Evolutionary conservation across 2,113 vertebrate genomes (phyloP).

Genomic region (Tetrax tetrax): DNA sequence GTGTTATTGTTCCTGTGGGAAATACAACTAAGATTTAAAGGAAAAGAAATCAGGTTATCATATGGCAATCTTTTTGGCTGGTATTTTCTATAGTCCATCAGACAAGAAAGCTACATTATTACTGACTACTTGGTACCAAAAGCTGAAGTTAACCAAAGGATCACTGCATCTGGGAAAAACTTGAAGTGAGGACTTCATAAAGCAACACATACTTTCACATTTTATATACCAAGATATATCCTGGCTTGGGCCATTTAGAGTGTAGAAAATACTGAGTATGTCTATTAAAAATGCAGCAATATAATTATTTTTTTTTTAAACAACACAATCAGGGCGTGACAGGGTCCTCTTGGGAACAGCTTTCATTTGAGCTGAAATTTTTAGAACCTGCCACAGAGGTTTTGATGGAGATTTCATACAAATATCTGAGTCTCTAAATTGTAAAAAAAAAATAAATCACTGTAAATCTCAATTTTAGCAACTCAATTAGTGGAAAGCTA

Average conservation of each 20-base stretch:
- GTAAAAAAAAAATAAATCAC: too few species aligned
- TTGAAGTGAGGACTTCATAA: not conserved
- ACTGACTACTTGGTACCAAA: not conserved
- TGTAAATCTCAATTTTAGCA: not conserved
- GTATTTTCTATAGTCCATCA: not conserved
- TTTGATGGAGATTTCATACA: not conserved
- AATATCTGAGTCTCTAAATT: not conserved
- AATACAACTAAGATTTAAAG: not conserved
- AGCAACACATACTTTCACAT: not conserved
- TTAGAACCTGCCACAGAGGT: not conserved
- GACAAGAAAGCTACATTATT: not conserved
- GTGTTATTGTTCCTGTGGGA: constrained; percentile 24
- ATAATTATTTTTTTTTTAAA: not conserved
- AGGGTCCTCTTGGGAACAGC: not conserved
- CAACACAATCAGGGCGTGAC: not conserved
- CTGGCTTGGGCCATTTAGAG: not conserved
- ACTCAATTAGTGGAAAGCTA: not conserved
- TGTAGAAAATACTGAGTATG: not conserved
- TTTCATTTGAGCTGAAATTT: not conserved
- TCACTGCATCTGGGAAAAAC: not conserved
- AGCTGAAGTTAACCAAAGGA: not conserved
- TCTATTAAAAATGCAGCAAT: not conserved
- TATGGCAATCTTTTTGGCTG: not conserved
- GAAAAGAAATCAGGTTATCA: constrained; percentile 1
- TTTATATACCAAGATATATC: not conserved